Percentiles rank a stretch among this genome's conserved stretches.
These are phyloP conservation scores for Machaerirhynchus nigripectus DNA, from an alignment of 2,113 vertebrate genomes.

Conservation along the genomic window DNA sequence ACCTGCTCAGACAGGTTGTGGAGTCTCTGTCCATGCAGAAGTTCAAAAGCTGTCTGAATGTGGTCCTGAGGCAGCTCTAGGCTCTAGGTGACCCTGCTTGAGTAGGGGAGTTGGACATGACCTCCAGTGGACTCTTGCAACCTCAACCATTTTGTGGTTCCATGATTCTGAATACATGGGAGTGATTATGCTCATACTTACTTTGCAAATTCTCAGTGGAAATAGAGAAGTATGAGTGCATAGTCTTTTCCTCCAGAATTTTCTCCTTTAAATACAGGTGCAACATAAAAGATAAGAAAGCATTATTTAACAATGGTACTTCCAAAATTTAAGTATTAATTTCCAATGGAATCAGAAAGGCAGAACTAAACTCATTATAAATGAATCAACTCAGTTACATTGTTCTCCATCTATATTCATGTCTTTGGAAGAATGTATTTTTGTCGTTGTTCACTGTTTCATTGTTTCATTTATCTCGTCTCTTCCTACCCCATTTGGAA, in stretches of 20 bases:
- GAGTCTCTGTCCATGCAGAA: background rate
- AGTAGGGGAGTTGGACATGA: background rate
- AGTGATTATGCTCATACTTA: background rate
- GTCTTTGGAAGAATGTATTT: background rate
- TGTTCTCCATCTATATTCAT: background rate
- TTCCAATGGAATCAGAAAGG: conserved; percentile 1
- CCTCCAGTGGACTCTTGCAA: background rate
- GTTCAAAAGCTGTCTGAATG: background rate
- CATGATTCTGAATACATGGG: background rate
- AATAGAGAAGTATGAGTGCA: background rate
- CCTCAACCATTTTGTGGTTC: background rate
- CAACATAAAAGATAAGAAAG: background rate
- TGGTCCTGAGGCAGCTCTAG: background rate
- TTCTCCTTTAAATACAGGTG: background rate
- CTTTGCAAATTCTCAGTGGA: background rate
- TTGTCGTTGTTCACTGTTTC: background rate
- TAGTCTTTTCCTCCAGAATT: background rate
- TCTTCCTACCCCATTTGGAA: background rate
- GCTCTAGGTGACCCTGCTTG: background rate
- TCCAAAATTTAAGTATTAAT: background rate
- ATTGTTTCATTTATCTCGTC: conserved; percentile 31
- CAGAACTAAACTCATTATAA: background rate
- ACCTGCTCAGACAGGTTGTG: background rate
- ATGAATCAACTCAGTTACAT: background rate
- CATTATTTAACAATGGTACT: background rate